These are phyloP conservation scores for Tiliacea aurago DNA, from an alignment of 2,888 invertebrate genomes.

Conservation along the genomic window DNA sequence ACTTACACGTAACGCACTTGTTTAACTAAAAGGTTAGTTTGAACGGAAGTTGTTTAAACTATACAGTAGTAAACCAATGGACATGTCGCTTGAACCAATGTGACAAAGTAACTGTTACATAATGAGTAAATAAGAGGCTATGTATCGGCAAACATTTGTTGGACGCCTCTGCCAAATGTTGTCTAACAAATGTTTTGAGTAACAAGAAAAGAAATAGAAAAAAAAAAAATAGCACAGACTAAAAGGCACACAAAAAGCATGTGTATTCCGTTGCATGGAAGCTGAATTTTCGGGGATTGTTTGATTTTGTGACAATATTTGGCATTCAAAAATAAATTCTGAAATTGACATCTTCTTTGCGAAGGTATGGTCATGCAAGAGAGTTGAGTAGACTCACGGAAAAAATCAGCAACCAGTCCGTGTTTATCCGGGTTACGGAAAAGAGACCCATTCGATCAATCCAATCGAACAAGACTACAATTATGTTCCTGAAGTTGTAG, in stretches of 20 bases:
- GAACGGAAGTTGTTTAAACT: slow-evolving; percentile 36
- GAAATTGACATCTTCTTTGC: not conserved
- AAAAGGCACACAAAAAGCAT: no score
- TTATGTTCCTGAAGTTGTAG: no score
- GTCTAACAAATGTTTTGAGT: no score
- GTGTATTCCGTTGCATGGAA: not conserved
- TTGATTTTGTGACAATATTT: not conserved
- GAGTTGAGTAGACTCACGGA: not conserved
- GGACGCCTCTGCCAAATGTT: no score
- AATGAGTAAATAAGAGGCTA: slow-evolving; percentile 1
- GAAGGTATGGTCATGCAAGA: not conserved
- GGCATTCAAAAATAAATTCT: no score
- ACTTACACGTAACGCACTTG: slow-evolving; percentile 40
- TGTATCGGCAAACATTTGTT: not conserved
- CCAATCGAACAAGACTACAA: no score
- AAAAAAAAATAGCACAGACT: no score
- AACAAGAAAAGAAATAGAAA: not conserved
- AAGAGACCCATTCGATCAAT: no score
- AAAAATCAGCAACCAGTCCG: no score
- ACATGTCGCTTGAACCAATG: slow-evolving; percentile 17
- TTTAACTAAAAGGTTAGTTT: slow-evolving; percentile 57
- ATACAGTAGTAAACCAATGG: slow-evolving; percentile 18
- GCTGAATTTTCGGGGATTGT: not conserved
- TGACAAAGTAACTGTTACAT: slow-evolving; percentile 31
- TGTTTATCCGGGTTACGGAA: no score